Conservation (phyloP, 2,888 invertebrate genomes). For the Epinotia bilunana region DNA sequence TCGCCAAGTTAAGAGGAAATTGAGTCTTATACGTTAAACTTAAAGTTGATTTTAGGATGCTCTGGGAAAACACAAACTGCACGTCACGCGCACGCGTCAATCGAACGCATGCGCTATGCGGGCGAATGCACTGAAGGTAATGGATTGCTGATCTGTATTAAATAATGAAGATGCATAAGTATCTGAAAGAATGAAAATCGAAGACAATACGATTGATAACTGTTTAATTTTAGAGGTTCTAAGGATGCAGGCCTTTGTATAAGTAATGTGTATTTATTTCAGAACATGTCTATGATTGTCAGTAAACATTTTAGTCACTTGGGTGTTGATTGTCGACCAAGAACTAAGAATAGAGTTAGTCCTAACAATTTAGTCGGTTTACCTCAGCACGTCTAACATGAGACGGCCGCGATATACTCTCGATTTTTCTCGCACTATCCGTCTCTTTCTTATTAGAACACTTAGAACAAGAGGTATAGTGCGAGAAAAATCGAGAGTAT, state of each 20-base stretch:
- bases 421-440: no score
- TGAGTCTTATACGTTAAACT: background rate
- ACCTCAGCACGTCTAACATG: no score
- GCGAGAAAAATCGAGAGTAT: no score
- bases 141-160: constrained; percentile 16
- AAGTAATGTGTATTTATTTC: background rate
- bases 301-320: no score
- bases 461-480: no score
- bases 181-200: constrained; percentile 17
- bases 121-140: constrained; percentile 20
- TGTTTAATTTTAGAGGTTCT: background rate
- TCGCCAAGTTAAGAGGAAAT: background rate
- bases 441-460: no score
- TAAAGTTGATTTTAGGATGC: constrained; percentile 13
- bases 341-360: no score
- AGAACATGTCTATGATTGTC: background rate
- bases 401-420: no score
- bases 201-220: constrained; percentile 10
- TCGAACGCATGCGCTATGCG: constrained; percentile 28
- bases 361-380: no score
- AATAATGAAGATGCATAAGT: constrained; percentile 33
- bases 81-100: constrained; percentile 25
- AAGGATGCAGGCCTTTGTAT: background rate
- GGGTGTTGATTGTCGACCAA: no score
- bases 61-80: constrained; percentile 13